A percentile compares a stretch with the other conserved stretches of the same genome.
phyloP scores from a whole-genome alignment of 2,113 vertebrate species.

The Uria aalge region DNA sequence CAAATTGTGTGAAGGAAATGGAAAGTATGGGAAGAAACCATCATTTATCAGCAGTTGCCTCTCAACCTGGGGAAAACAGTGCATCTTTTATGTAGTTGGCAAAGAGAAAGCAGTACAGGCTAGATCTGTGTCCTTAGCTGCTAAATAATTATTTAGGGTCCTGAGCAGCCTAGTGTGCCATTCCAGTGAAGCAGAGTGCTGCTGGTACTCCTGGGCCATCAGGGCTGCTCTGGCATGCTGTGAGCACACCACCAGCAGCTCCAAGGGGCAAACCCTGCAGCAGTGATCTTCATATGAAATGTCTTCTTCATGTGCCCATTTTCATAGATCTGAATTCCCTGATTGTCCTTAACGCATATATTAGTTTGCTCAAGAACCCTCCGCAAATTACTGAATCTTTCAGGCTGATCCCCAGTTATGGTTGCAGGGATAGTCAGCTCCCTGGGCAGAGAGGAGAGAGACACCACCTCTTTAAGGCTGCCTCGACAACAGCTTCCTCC shows the following conservation, averaged over 20 bases:
- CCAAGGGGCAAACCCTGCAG: neutral
- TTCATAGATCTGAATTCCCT: neutral
- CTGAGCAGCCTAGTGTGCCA: neutral
- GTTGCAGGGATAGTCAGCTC: neutral
- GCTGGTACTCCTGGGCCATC: neutral
- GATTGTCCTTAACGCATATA: neutral
- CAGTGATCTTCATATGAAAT: neutral
- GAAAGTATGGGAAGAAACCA: neutral
- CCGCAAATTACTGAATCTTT: neutral
- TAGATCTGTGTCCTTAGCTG: neutral
- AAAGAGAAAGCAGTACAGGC: neutral
- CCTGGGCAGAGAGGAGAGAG: neutral
- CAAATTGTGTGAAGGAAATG: neutral
- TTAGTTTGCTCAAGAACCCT: neutral
- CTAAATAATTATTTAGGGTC: neutral
- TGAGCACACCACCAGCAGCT: neutral
- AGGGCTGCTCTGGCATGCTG: neutral
- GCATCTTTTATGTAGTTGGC: neutral
- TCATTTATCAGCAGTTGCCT: neutral
- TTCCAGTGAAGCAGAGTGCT: neutral
- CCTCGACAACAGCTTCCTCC: neutral
- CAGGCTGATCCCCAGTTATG: neutral
- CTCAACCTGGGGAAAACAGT: accelerated
- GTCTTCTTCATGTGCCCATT: neutral
- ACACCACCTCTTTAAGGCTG: neutral